Base-by-base conservation (phyloP, 1,140 invertebrate species). In the Drosophila oshimai region DNA sequence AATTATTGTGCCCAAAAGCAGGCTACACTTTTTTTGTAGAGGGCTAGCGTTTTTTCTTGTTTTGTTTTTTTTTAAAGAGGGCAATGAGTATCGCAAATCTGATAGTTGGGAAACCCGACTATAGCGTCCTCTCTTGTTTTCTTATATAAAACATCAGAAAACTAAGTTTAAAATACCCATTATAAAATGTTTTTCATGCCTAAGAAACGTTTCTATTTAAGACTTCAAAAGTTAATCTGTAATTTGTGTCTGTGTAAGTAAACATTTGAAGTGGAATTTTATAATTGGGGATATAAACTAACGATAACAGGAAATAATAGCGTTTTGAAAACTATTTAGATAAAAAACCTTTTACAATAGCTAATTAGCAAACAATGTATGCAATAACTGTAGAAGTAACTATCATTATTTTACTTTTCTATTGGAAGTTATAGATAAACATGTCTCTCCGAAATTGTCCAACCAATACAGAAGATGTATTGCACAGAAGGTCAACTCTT, bases 401-500 rank as follows among this genome's bases (percentile, higher is more conserved):
- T 17, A 15, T 17, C 34, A 36, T 34, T 17, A 10, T 36, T 6
- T 2, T 7, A 17, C 17, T 17, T 4, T 17, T 13, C 3, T 36
- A 36, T 36, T 36, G 6, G 10, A 36, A 36, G 13, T 17, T 17
- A 36, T 36, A 17, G 10, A 6, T 34, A 15, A 13, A 17, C 22
- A 10, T 33, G 15, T n/a, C 7, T 36, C 3, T 2, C 20, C 15
- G 6, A 6, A 0, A 22, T 17, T 17, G 12, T n/a, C 26, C 5
- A 46, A 54, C 6, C 26, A 26, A 44, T 2, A 65, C 31, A n/a
- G 10, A 18, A n/a, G n/a, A 26, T 33, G 33, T 58, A 24, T 45
- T 26, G 24, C 31, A 60, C 17, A 22, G 70, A 81, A 77, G 78
- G 77, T 81, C 61, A 83, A 18, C 47, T 39, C 29, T 50, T 22